Evolutionary conservation across 1,140 invertebrate species (phyloP), one percentile per base, ranked within the genome.

Genomic region (Ctenoplectra terminalis): DNA sequence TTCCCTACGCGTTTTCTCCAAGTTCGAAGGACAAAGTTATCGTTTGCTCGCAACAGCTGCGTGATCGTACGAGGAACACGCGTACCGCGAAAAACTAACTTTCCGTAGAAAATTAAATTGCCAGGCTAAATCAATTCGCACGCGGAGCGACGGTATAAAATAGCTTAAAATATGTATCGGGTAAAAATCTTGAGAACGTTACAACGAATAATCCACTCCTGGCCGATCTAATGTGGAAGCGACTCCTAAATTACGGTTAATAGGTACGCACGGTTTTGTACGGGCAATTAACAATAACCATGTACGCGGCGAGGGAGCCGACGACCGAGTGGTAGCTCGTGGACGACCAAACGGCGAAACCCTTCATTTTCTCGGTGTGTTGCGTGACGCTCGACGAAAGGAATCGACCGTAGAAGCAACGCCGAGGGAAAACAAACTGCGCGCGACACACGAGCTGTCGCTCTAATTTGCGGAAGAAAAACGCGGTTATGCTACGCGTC

Each of bases 221-320:
- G 63, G 63, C n/a, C 46, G 77, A 20, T 70, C 75, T 77, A 77
- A 70, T 37, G 52, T 79, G 77, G 69, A 79, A 72, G 69, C 77
- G 46, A 61, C 77, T 79, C 77, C 69, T 79, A 73, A 79, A 72
- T 79, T 79, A 73, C 58, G 69, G 77, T 26, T 79, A 79, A 79
- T 79, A 72, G 77, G 77, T 52, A 43, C 46, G 56, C 77, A 63
- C 46, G 56, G 76, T 79, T 78, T 79, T 71, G 54, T 46, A 79
- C 67, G 77, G 69, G 46, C 77, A 73, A 79, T 79, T 79, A 79
- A 79, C 46, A 60, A 70, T 56, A 43, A 77, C 60, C 60, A 23
- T 1, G 15, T 43, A 58, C 20, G 26, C 26, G 64, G 48, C 6
- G n/a, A 54, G 43, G 31, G 34, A 48, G 61, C 11, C n/a, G 26